These are phyloP conservation scores for Mormyrus hasselquistii DNA, from an alignment of 2,797 vertebrate species.

Conservation along the genomic window DNA sequence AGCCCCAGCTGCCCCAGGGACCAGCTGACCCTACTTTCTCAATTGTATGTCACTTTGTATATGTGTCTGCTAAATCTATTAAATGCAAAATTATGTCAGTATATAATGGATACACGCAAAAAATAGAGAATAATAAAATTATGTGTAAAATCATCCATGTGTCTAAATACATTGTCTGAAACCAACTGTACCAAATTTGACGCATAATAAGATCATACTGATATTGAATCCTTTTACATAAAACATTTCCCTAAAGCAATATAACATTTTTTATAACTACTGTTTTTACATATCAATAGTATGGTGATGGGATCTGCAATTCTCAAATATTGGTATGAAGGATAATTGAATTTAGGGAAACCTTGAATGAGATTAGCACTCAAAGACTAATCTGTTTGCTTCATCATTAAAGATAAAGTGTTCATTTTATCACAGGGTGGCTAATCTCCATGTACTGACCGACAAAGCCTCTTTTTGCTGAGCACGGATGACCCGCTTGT, in stretches of 20 bases:
- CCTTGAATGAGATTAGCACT: background rate
- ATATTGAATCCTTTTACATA: background rate
- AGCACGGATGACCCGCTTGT: background rate
- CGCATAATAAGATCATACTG: background rate
- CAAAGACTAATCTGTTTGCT: background rate
- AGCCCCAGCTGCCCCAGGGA: background rate
- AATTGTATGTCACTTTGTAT: background rate
- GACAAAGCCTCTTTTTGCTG: background rate
- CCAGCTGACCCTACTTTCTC: background rate
- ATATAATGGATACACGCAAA: background rate
- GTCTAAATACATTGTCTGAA: background rate
- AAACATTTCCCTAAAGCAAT: constrained; percentile 4
- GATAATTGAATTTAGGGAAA: background rate
- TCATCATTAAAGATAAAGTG: background rate
- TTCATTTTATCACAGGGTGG: background rate
- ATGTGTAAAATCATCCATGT: background rate
- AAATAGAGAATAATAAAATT: background rate
- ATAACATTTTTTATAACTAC: background rate
- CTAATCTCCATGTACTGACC: background rate
- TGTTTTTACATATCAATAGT: background rate
- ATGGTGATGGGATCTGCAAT: background rate
- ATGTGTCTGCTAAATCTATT: background rate
- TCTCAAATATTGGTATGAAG: background rate
- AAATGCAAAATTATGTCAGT: background rate
- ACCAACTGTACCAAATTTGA: background rate